Evolutionary conservation across 1,140 invertebrate species (phyloP), one percentile per base, ranked within the genome.

Genomic region (Campoletis sonorensis): DNA sequence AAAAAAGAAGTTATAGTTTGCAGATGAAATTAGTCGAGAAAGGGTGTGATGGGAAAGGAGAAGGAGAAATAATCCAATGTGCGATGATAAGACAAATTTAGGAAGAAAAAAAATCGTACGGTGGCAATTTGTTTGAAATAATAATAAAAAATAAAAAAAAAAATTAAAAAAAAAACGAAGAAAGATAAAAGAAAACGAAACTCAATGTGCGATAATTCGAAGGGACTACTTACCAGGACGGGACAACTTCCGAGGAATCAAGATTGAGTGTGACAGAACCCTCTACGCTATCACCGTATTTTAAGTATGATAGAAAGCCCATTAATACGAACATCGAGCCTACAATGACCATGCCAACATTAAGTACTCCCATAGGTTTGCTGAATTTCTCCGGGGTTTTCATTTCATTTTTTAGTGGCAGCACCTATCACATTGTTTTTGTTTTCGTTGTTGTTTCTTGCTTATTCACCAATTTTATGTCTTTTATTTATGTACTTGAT

Each of bases 401-500:
- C 97, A 98, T 98, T 88, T 97, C 95, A 87, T 97, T 98, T 90
- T 98, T 96, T 84, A 98, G 88, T 0, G 97, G 97, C 82, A 98
- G 92, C 58, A 98, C 95, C 96, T 97, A 82, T 67, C 90, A 81
- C 67, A 79, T 72, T 78, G 77, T 81, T 81, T 75, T 68, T 77
- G 21, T 54, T 82, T n/a, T 77, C 70, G 61, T 80, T 78, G 80
- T 81, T 76, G 40, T 75, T 81, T 30, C 64, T 81, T 83, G 21
- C 54, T 80, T 40, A 33, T 54, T 79, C 23, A 64, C 51, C 26
- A 67, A 54, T 80, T 82, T 16, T 76, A 51, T 61, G 54, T 73
- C 26, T 73, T n/a, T 81, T 78, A 33, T 64, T 64, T 64, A 13
- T 64, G 11, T 64, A 26, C 2, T 11, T 13, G 23, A 64, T 21